Conservation (phyloP, 2,113 vertebrate genomes). For the Nyctereutes procyonoides region DNA sequence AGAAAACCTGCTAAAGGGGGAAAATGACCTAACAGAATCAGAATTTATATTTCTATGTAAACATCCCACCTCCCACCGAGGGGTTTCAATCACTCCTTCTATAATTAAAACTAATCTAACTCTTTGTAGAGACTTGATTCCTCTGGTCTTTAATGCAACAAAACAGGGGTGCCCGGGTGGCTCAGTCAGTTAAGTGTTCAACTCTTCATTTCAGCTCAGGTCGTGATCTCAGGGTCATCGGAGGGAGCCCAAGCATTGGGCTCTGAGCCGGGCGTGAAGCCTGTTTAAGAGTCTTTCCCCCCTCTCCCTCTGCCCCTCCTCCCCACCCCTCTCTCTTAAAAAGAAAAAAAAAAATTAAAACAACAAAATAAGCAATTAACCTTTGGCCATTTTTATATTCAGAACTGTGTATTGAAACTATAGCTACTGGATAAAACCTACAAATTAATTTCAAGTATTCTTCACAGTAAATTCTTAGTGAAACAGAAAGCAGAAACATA, state of each 20-base stretch:
- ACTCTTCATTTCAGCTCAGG: neutral
- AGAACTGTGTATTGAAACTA: slow-evolving; percentile 27
- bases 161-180: neutral
- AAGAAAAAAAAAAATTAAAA: neutral
- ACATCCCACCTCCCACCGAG: slow-evolving; percentile 40
- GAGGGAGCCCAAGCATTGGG: neutral
- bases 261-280: neutral
- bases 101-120: slow-evolving; percentile 59
- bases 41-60: slow-evolving; percentile 59
- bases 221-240: neutral
- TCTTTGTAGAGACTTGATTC: slow-evolving; percentile 54
- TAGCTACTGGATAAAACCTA: slow-evolving; percentile 36
- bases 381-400: slow-evolving; percentile 27
- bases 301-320: neutral
- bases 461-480: neutral
- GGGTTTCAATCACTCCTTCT: slow-evolving; percentile 33
- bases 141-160: slow-evolving; percentile 22
- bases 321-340: neutral
- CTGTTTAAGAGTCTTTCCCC: neutral
- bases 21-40: slow-evolving; percentile 48
- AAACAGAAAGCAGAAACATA: slow-evolving; percentile 37
- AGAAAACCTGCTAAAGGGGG: neutral
- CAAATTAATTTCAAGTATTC: slow-evolving; percentile 43
- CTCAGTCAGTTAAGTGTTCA: neutral
- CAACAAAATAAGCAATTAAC: slow-evolving; percentile 54